Evolutionary conservation across 53 echinoderm and acorn worm species (phyloP), one percentile per base, ranked within the genome.

Genomic region (Astropecten irregularis): DNA sequence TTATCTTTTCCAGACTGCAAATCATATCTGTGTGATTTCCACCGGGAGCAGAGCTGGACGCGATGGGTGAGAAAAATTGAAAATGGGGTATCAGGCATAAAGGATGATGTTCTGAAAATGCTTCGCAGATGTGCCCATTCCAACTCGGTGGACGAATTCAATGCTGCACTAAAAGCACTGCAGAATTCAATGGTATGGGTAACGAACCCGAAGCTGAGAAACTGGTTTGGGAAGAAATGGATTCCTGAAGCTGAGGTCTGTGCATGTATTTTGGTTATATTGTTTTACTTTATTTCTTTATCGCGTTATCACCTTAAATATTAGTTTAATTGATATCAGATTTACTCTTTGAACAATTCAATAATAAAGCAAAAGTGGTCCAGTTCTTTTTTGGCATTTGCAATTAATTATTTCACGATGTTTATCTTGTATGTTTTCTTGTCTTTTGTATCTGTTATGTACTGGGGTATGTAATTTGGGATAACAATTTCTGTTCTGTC

Each of bases 1-100:
- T 46, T 46, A 25, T 54, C 22, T 1, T 11, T 31, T 55, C 5
- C n/a, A 83, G 84, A 56, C 25, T 69, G 70, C 21, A 37, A 36
- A 52, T 49, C 44, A 40, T 26, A 38, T 11, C 22, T 84, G 1
- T 84, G 85, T 40, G 72, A 84, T 31, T 84, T 84, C 14, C 72
- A 84, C 46, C 9, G 72, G 33, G 71, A 84, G 85, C 72, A 72
- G 46, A 25, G 19, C n/a, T 85, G 85, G 85, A 40, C 47, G 2
- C 14, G 74, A 14, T 85, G 85, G 85, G 83, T 85, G 0, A 74
- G 65, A 40, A 85, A 74, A 18, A 4, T 15, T 31, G 74, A 85
- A 0, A 84, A 72, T 72, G 85, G 85, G 25, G 73, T 84, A 13
- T n/a, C 72, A n/a, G 20, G 2, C 32, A 49, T 26, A 6, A 72